These are phyloP conservation scores for Hyperopisus bebe DNA, from an alignment of 2,113 vertebrate genomes.

Conservation along the genomic window DNA sequence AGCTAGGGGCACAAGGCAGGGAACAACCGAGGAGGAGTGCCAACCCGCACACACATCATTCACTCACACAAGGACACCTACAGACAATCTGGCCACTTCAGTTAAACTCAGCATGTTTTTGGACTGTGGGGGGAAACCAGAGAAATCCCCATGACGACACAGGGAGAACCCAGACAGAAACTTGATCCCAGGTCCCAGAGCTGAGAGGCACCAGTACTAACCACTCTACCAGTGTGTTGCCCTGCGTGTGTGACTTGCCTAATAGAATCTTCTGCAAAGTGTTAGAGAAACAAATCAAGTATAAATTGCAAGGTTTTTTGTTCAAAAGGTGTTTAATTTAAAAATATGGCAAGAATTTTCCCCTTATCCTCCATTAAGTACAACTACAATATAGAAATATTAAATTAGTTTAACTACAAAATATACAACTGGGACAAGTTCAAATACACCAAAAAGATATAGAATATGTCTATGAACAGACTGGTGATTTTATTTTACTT, in stretches of 20 bases:
- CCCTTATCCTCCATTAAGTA: not conserved
- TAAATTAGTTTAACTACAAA: not conserved
- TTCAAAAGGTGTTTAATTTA: slow-evolving; percentile 5
- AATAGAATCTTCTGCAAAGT: not conserved
- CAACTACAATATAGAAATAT: not conserved
- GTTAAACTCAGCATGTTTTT: too few species aligned
- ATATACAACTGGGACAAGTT: slow-evolving; percentile 2
- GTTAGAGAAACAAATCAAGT: not conserved
- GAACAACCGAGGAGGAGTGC: too few species aligned
- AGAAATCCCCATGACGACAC: not conserved
- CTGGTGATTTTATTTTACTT: not conserved
- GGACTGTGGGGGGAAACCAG: too few species aligned
- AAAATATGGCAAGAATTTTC: not conserved
- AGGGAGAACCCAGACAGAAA: not conserved
- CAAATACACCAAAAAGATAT: not conserved
- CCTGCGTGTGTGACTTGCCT: not conserved
- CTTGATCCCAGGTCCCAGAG: not conserved
- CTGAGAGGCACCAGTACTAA: not conserved
- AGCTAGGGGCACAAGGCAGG: too few species aligned
- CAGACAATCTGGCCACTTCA: too few species aligned
- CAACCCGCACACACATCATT: too few species aligned
- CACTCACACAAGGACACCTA: too few species aligned
- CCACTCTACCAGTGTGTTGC: not conserved
- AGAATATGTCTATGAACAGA: not conserved
- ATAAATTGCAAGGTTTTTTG: not conserved